Base-by-base conservation (phyloP, 2,888 invertebrate species). In the Tubulanus polymorphus region DNA sequence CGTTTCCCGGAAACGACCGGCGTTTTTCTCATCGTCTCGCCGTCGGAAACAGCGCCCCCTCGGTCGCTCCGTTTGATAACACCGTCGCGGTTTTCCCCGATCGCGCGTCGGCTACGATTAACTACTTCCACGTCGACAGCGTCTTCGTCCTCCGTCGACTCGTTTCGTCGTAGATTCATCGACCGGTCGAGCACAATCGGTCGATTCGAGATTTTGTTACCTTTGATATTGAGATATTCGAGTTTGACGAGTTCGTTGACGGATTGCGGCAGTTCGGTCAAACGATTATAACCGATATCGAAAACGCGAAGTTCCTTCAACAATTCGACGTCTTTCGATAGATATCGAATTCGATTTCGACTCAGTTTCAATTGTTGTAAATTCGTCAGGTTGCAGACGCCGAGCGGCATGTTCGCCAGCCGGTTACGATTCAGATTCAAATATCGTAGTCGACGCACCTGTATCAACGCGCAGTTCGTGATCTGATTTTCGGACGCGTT, bases 151-250 rank as follows among this genome's bases (percentile, higher is more conserved):
- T 15, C 25, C 18, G 25, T n/a, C n/a, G n/a, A n/a, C n/a, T n/a
- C n/a, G n/a, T n/a, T n/a, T n/a, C n/a, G n/a, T n/a, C n/a, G n/a
- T n/a, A n/a, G n/a, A n/a, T n/a, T n/a, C n/a, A n/a, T n/a, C n/a
- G 41, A 23, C 25, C 25, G 23, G 6, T 32, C 49, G 25, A 51
- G 12, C 20, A 51, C 27, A 51, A 41, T 51, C 55, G 18, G 55
- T 20, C 51, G 23, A 12, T 32, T 26, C 25, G 50, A 55, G 2
- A 63, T 32, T 6, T 65, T 60, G 58, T 76, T 75, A 3, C 74
- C 75, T 35, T 64, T 63, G 27, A 76, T 60, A 54, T 73, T 72
- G 56, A 78, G 72, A 35, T 61, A 71, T 49, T 75, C 70, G 6
- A 78, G 66, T 15, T 67, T 63, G 3, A 61, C 63, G 53, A 78